Evolutionary conservation across 2,113 vertebrate species (phyloP).

Genomic region (Rallus limicola): DNA sequence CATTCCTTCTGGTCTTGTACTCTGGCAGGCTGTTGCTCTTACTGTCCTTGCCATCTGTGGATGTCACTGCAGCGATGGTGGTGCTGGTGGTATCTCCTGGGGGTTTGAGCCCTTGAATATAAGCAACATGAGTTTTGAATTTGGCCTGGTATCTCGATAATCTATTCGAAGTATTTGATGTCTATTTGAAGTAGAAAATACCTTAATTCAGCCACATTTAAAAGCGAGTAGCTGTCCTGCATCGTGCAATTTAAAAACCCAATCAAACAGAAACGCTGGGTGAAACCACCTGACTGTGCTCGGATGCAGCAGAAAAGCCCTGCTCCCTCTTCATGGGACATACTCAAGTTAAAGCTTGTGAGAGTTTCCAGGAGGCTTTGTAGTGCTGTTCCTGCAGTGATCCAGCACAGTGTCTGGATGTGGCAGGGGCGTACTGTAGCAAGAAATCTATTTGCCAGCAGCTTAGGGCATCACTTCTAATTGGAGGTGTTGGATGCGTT

Average conservation of each 20-base stretch:
- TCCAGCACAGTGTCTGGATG: background rate
- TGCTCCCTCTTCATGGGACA: background rate
- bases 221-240: background rate
- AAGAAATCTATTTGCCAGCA: background rate
- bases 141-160: background rate
- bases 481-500: background rate
- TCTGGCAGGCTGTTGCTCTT: background rate
- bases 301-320: background rate
- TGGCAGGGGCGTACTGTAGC: background rate
- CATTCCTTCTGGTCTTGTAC: background rate
- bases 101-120: background rate
- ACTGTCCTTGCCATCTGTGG: background rate
- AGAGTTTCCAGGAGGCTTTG: background rate
- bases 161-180: background rate
- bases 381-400: background rate
- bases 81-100: background rate
- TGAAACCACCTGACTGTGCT: background rate
- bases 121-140: background rate
- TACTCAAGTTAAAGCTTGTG: background rate
- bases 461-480: background rate
- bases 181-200: background rate
- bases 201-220: background rate
- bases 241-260: background rate
- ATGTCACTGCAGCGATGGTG: background rate
- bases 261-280: background rate